phyloP scores from a whole-genome alignment of 2,888 invertebrate genomes.

The Drosophila meridiana region DNA sequence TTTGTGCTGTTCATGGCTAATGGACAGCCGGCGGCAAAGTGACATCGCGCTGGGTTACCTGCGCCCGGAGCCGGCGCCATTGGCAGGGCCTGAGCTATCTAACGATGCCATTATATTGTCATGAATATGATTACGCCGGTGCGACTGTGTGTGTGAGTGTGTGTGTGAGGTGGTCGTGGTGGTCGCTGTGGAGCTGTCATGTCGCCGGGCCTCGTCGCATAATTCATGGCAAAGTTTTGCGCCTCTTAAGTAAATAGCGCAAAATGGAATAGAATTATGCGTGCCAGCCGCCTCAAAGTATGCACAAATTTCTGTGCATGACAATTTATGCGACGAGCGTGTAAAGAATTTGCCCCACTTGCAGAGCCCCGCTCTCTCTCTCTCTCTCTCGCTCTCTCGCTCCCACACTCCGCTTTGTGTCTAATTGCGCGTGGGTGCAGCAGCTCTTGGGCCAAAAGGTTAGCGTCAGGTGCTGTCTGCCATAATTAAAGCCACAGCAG shows the following conservation, averaged over 20 bases:
- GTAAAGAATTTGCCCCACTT: conserved; percentile 42
- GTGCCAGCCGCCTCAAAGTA: conserved; percentile 48
- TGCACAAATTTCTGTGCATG: conserved; percentile 35
- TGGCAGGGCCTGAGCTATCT: conserved; percentile 20
- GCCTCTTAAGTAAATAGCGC: conserved; percentile 52
- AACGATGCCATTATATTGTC: conserved; percentile 74
- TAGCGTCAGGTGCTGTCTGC: conserved; percentile 48
- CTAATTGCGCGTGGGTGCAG: conserved; percentile 52
- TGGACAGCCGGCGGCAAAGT: conserved; percentile 51
- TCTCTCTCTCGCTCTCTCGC: not conserved
- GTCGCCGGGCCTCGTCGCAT: conserved; percentile 23
- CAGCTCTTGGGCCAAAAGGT: conserved; percentile 35
- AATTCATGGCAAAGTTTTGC: conserved; percentile 49
- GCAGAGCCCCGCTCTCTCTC: not conserved
- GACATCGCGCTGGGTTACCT: conserved; percentile 51
- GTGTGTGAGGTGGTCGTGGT: not conserved
- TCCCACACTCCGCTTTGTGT: conserved; percentile 17
- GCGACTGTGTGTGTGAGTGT: not conserved
- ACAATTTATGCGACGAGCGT: conserved; percentile 53
- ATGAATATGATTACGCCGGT: conserved; percentile 69
- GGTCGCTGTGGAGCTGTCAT: conserved; percentile 7
- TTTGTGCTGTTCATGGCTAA: conserved; percentile 31
- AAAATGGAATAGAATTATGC: conserved; percentile 53
- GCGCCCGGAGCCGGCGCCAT: not conserved
- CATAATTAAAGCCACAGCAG: conserved; percentile 53